Evolutionary conservation across 2,113 vertebrate species (phyloP), one percentile per base, ranked within the genome.

Genomic region (Dasyornis broadbenti): DNA sequence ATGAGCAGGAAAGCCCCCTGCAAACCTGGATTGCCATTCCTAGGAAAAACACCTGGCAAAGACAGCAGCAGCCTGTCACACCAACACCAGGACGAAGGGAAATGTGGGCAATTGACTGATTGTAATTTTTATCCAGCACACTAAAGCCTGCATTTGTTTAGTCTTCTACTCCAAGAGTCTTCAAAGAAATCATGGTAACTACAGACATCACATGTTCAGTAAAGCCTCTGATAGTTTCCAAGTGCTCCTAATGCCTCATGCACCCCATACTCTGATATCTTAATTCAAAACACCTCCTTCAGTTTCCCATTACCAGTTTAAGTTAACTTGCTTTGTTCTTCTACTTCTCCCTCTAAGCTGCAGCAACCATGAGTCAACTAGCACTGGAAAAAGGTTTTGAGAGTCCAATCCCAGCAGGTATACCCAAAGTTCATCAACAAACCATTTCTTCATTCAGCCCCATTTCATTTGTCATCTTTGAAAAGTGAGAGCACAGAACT

Each of bases 21-120:
- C 49, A 77, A 68, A 50, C 13, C 13, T 22, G 45, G 8, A 15
- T 1, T 26, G 17, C 22, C 57, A 2, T 15, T 42, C 19, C 52
- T 13, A 76, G 20, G 33, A 45, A 30, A 33, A 83, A 66, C 21
- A 59, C 21, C 9, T 9, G 8, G 44, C 7, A 21, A n/a, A 64
- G 15, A 53, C 23, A 65, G 35, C 30, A 65, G 33, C 11, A 44
- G 28, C 12, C 31, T 59, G 28, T 35, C 59, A 40, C 31, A 53
- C 4, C 76, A 44, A 8, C 33, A 22, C 30, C 39, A 60, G 63
- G 11, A 52, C 2, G 45, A 69, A 37, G 23, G 5, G 4, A 54
- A 72, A 37, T 3, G 18, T 0, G 9, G 4, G 10, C 11, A 27
- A 26, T 9, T 3, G 8, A 11, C 10, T 15, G 6, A 33, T 2